These are phyloP conservation scores for Bettongia penicillata DNA, from an alignment of 2,113 vertebrate species.

Conservation along the genomic window DNA sequence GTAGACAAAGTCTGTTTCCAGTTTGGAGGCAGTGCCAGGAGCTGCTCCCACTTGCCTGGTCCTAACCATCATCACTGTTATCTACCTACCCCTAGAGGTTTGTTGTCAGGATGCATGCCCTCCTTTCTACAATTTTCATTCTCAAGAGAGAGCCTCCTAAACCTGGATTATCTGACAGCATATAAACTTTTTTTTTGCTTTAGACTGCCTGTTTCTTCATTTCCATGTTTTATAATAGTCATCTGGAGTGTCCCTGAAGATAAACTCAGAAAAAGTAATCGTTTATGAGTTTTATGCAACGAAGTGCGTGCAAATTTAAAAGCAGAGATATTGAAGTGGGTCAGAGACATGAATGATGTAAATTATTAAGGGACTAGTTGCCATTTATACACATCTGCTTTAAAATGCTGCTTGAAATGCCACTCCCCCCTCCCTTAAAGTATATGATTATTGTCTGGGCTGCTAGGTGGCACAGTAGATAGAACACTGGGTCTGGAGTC, in stretches of 20 bases:
- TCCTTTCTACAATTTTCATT: too few species aligned
- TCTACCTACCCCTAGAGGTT: background rate
- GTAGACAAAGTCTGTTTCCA: too few species aligned
- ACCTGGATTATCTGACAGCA: conserved; percentile 24
- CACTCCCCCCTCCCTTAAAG: conserved; percentile 24
- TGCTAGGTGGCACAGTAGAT: too few species aligned
- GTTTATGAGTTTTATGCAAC: conserved; percentile 42
- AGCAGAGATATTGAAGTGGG: conserved; percentile 8
- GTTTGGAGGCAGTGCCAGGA: too few species aligned
- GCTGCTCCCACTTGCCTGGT: too few species aligned
- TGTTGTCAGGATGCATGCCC: background rate
- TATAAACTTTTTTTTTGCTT: background rate
- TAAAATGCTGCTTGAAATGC: background rate
- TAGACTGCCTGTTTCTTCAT: conserved; percentile 41
- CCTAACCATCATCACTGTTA: background rate
- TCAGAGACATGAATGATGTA: background rate
- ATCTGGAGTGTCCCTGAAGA: conserved; percentile 42
- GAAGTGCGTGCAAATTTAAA: conserved; percentile 30
- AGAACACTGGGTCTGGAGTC: too few species aligned
- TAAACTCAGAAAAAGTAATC: conserved; percentile 43
- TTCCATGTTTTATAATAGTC: conserved; percentile 62
- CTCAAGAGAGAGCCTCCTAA: background rate
- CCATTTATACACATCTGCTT: background rate
- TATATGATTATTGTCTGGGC: background rate
- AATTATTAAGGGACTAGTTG: conserved; percentile 3